phyloP scores from a whole-genome alignment of 2,888 invertebrate species.

The Papilio gigon region DNA sequence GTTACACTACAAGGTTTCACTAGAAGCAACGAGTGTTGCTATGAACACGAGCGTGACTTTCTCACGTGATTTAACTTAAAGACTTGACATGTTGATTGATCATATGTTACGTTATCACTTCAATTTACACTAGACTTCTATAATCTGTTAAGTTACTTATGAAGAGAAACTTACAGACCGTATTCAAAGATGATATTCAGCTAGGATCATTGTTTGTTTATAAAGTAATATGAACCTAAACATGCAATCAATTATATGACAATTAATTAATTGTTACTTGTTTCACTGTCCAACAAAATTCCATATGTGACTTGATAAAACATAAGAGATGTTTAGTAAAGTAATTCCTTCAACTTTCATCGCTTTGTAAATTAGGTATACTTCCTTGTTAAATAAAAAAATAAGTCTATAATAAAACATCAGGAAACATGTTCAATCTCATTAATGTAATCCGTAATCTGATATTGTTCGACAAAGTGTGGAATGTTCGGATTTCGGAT shows the following conservation, averaged over 20 bases:
- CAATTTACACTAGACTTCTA: conserved; percentile 7
- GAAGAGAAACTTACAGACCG: neutral
- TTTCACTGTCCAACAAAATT: no score
- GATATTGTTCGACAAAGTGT: conserved; percentile 11
- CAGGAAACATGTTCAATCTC: neutral
- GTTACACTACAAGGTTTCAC: conserved; percentile 44
- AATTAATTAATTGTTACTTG: no score
- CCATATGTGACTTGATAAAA: no score
- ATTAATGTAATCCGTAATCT: neutral
- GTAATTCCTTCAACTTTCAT: no score
- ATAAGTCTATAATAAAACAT: neutral
- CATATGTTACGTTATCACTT: conserved; percentile 17
- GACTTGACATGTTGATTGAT: conserved; percentile 33
- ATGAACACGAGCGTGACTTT: conserved; percentile 28
- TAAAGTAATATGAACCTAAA: no score
- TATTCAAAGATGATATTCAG: no score
- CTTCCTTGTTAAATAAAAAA: no score
- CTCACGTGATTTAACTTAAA: conserved; percentile 31
- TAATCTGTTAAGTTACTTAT: neutral
- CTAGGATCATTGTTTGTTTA: neutral
- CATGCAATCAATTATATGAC: no score
- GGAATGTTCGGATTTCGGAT: conserved; percentile 43
- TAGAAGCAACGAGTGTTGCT: conserved; percentile 27
- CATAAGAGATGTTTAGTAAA: no score
- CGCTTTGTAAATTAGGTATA: no score